These are phyloP conservation scores for Fissipunctia ypsillon DNA, from an alignment of 2,888 invertebrate genomes.

Conservation along the genomic window DNA sequence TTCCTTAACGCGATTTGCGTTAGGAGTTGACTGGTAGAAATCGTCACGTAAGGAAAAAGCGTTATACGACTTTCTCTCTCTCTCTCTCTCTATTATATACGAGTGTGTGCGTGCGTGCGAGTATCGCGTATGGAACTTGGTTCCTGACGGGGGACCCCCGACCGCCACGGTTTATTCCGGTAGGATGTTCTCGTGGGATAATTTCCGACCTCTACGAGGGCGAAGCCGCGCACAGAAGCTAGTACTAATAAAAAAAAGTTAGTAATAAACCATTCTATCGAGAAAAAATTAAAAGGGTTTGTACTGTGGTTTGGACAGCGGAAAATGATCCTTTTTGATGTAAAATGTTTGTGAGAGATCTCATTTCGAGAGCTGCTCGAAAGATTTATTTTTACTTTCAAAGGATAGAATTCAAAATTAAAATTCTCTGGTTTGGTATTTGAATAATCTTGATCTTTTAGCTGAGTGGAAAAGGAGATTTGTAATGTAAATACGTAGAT, in stretches of 20 bases:
- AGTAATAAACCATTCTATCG: background rate
- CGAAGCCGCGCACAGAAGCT: background rate
- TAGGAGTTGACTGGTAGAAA: no score
- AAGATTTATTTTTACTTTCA: slow-evolving; percentile 20
- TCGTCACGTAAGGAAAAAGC: no score
- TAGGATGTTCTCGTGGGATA: no score
- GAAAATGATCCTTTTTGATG: slow-evolving; percentile 31
- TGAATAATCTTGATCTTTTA: slow-evolving; percentile 7
- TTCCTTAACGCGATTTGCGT: no score
- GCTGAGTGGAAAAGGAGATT: background rate
- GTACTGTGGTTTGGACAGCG: background rate
- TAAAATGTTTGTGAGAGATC: slow-evolving; percentile 25
- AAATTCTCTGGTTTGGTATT: slow-evolving; percentile 3
- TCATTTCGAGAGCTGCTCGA: slow-evolving; percentile 6
- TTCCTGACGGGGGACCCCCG: no score
- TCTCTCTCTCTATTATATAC: no score
- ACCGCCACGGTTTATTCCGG: no score
- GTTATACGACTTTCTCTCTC: no score
- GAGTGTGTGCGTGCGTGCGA: no score
- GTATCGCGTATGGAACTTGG: no score
- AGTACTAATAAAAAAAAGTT: background rate
- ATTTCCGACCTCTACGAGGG: no score
- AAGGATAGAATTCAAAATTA: slow-evolving; percentile 17
- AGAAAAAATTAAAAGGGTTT: slow-evolving; percentile 11
- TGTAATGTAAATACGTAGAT: background rate